Evolutionary conservation across 2,113 vertebrate genomes (phyloP).

Genomic region (Aptenodytes patagonicus): DNA sequence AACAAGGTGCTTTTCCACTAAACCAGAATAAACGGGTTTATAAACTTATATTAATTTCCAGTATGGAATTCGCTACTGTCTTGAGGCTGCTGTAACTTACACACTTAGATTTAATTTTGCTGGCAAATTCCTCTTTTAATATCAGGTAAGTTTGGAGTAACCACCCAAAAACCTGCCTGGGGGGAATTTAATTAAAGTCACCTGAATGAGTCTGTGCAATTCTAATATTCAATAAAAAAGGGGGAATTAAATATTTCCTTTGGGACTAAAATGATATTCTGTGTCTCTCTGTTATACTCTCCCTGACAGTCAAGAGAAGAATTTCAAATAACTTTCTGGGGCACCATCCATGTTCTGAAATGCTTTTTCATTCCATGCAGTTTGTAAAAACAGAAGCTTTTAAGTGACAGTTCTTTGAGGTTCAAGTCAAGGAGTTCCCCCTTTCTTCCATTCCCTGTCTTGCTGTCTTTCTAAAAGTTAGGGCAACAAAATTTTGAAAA

Average conservation of each 20-base stretch:
- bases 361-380: background rate
- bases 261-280: background rate
- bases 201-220: background rate
- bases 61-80: background rate
- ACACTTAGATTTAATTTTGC: slow-evolving; percentile 1
- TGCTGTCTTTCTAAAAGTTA: background rate
- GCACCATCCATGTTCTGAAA: background rate
- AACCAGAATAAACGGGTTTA: background rate
- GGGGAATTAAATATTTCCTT: background rate
- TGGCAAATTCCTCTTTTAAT: slow-evolving; percentile 31
- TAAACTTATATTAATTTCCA: slow-evolving; percentile 34
- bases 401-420: background rate
- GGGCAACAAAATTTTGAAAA: background rate
- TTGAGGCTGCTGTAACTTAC: background rate
- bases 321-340: background rate
- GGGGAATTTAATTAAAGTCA: slow-evolving; percentile 35
- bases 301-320: background rate
- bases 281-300: background rate
- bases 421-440: background rate
- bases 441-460: background rate
- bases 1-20: background rate
- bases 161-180: background rate
- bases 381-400: background rate
- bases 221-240: slow-evolving; percentile 18
- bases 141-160: background rate